Conservation (phyloP, 92 coral and sea anemone genomes). For the Porites cylindrica region DNA sequence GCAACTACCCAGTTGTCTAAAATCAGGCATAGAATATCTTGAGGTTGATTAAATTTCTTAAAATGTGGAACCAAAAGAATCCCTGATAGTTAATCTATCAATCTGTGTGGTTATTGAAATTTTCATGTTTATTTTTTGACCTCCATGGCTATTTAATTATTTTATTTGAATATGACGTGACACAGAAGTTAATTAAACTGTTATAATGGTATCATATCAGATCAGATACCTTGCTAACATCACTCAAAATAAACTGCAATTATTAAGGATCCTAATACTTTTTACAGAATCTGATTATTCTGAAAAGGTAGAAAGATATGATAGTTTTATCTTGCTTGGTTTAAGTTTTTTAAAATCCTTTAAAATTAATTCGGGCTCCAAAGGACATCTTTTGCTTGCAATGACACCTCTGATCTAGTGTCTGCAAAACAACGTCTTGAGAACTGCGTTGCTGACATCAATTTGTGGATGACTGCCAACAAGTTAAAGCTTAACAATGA, state of each 20-base stretch:
- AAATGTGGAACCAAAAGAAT: background rate
- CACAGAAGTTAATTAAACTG: slow-evolving; percentile 12
- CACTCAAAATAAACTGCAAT: slow-evolving; percentile 12
- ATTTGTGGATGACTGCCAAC: no score
- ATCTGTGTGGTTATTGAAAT: slow-evolving; percentile 15
- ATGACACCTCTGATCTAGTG: no score
- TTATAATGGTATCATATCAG: slow-evolving; percentile 17
- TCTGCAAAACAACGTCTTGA: no score
- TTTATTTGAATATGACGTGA: slow-evolving; percentile 8
- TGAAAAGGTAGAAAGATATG: slow-evolving; percentile 8
- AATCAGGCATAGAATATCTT: no score
- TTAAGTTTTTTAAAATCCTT: slow-evolving; percentile 3
- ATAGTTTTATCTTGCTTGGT: slow-evolving; percentile 8
- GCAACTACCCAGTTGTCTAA: no score
- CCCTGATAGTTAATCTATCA: slow-evolving; percentile 4
- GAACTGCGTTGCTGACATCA: no score
- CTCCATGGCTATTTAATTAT: slow-evolving; percentile 11
- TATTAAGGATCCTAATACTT: slow-evolving; percentile 22
- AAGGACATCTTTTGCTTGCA: no score
- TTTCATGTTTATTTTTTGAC: slow-evolving; percentile 16
- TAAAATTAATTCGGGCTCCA: slow-evolving; percentile 14
- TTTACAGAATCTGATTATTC: slow-evolving; percentile 22
- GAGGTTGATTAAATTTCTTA: no score
- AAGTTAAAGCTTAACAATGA: no score
- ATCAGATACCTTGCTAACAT: slow-evolving; percentile 3